Evolutionary conservation across 2,888 invertebrate species (phyloP).

Genomic region (Leptopilina myrica): DNA sequence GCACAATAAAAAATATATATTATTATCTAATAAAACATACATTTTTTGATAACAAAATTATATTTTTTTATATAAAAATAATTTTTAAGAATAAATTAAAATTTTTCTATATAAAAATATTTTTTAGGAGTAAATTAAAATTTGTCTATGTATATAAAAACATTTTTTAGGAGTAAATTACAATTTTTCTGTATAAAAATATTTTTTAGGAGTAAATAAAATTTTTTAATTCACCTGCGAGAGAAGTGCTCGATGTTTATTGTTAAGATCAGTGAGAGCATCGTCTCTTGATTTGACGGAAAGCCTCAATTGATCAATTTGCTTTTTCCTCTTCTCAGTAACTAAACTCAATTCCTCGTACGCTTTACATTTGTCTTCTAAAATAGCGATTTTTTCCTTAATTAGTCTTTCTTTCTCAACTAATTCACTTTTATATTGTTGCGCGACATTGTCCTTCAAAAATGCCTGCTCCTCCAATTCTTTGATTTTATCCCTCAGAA

Average conservation of each 20-base stretch:
- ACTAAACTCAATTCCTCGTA: slow-evolving; percentile 68
- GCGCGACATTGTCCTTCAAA: slow-evolving; percentile 70
- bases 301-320: slow-evolving; percentile 75
- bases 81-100: too few species aligned
- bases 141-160: too few species aligned
- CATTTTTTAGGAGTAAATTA: too few species aligned
- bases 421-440: slow-evolving; percentile 69
- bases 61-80: too few species aligned
- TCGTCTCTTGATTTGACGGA: slow-evolving; percentile 76
- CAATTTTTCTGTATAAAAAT: too few species aligned
- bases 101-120: too few species aligned
- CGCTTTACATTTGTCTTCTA: slow-evolving; percentile 68
- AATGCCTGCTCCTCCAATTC: slow-evolving; percentile 70
- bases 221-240: slow-evolving; percentile 65
- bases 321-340: slow-evolving; percentile 76
- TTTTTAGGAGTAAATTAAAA: too few species aligned
- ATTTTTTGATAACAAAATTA: not conserved
- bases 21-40: too few species aligned
- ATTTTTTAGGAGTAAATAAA: not conserved
- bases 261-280: slow-evolving; percentile 76
- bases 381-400: slow-evolving; percentile 65
- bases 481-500: slow-evolving; percentile 65
- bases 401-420: slow-evolving; percentile 68
- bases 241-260: slow-evolving; percentile 72
- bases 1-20: too few species aligned